phyloP scores from a whole-genome alignment of 1,140 invertebrate genomes.

The Drosophila paulistorum region DNA sequence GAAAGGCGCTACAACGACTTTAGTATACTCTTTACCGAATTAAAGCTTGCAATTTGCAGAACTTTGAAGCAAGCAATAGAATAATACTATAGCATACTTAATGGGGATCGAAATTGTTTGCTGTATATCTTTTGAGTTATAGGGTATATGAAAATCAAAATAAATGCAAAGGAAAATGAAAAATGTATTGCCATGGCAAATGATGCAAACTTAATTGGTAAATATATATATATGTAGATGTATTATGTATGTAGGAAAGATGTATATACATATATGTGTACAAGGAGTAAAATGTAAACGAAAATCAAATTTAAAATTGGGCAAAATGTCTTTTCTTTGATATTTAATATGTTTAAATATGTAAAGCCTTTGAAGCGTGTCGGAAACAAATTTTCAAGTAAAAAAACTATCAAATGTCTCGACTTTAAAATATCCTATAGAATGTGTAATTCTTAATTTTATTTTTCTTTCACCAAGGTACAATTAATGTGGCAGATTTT shows the following conservation, averaged over 20 bases:
- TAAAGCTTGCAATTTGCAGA: no score
- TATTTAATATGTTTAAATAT: conserved; percentile 81
- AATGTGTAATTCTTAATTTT: background rate
- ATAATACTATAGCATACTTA: no score
- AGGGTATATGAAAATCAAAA: background rate
- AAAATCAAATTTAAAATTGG: conserved; percentile 61
- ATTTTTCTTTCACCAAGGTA: no score
- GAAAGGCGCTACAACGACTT: background rate
- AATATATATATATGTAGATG: background rate
- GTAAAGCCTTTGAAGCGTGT: conserved; percentile 72
- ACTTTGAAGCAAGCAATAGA: no score
- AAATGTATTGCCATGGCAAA: conserved; percentile 58
- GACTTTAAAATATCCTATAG: background rate
- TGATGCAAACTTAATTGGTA: conserved; percentile 74
- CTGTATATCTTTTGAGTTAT: no score
- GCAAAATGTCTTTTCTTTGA: conserved; percentile 67
- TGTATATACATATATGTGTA: background rate
- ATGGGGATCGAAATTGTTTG: no score
- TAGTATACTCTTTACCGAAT: background rate
- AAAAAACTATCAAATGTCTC: background rate
- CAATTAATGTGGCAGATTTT: no score
- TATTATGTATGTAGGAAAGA: background rate
- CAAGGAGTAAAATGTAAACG: conserved; percentile 35
- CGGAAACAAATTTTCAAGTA: conserved; percentile 29
- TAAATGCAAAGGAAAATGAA: background rate